phyloP scores from a whole-genome alignment of 2,797 vertebrate species.

The Labroides dimidiatus region DNA sequence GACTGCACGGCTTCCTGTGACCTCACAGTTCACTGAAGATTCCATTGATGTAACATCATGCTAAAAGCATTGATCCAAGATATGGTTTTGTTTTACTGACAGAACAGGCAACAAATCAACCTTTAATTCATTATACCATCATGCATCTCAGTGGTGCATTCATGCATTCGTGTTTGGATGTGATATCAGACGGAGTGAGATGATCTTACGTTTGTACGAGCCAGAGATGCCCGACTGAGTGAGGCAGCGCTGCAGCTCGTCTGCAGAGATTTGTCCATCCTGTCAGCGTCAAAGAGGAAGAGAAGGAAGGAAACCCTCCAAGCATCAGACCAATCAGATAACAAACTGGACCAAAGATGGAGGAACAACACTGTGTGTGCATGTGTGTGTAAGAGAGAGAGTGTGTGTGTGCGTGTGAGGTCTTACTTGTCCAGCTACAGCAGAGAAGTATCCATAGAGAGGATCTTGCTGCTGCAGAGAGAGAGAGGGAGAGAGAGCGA shows the following conservation, averaged over 20 bases:
- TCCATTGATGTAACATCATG: too few species aligned
- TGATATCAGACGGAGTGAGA: not conserved
- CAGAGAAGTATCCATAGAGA: constrained; percentile 90
- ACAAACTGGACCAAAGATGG: not conserved
- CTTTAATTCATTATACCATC: too few species aligned
- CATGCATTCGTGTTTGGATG: not conserved
- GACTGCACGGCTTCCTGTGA: too few species aligned
- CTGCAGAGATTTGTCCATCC: constrained; percentile 96
- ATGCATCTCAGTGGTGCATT: not conserved
- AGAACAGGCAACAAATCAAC: too few species aligned
- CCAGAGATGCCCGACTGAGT: constrained; percentile 93
- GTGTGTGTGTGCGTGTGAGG: not conserved
- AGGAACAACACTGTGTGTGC: not conserved
- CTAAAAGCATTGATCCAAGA: too few species aligned
- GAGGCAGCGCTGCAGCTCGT: constrained; percentile 95
- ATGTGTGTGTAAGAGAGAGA: too few species aligned
- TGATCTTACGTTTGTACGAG: constrained; percentile 90
- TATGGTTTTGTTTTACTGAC: too few species aligned
- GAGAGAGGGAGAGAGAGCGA: too few species aligned
- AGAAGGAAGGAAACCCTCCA: not conserved
- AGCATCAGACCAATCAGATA: fast-evolving
- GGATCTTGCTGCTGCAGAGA: constrained; percentile 89
- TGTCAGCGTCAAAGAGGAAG: constrained; percentile 48
- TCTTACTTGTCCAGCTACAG: constrained; percentile 92
- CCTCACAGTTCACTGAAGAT: too few species aligned